phyloP scores from a whole-genome alignment of 2,888 invertebrate genomes.

The Entomobrya multifasciata region DNA sequence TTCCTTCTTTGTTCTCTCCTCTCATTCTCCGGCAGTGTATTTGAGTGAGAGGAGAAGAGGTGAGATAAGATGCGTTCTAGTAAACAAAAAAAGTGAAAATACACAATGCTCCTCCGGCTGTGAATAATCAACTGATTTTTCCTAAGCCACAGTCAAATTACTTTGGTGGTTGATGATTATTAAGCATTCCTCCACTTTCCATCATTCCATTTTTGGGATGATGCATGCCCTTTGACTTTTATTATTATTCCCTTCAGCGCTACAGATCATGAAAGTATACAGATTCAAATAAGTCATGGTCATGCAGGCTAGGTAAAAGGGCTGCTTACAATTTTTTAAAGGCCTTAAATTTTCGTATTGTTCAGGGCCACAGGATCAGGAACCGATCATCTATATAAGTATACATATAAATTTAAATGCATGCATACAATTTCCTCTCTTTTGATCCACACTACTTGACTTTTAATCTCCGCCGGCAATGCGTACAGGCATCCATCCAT shows the following conservation, averaged over 20 bases:
- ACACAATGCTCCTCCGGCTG: conserved; percentile 34
- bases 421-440: conserved; percentile 15
- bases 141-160: conserved; percentile 7
- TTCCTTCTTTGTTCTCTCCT: conserved; percentile 15
- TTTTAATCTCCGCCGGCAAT: conserved; percentile 63
- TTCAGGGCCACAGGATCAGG: conserved; percentile 12
- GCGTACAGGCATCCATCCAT: conserved; percentile 40
- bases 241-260: conserved; percentile 54
- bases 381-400: conserved; percentile 4
- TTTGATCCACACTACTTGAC: conserved; percentile 30
- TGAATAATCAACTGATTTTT: conserved; percentile 50
- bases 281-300: conserved; percentile 28
- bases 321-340: conserved; percentile 10
- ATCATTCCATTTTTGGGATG: conserved; percentile 20
- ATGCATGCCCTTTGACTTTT: conserved; percentile 63
- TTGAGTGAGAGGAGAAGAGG: not conserved
- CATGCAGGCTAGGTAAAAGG: not conserved
- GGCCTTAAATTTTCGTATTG: conserved; percentile 23
- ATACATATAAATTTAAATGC: not conserved
- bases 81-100: conserved; percentile 39
- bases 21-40: not conserved
- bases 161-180: not conserved
- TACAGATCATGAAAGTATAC: not conserved
- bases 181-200: conserved; percentile 45
- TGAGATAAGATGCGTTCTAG: not conserved